Base-by-base conservation (phyloP, 2,113 vertebrate species). In the Phodopus roborovskii region DNA sequence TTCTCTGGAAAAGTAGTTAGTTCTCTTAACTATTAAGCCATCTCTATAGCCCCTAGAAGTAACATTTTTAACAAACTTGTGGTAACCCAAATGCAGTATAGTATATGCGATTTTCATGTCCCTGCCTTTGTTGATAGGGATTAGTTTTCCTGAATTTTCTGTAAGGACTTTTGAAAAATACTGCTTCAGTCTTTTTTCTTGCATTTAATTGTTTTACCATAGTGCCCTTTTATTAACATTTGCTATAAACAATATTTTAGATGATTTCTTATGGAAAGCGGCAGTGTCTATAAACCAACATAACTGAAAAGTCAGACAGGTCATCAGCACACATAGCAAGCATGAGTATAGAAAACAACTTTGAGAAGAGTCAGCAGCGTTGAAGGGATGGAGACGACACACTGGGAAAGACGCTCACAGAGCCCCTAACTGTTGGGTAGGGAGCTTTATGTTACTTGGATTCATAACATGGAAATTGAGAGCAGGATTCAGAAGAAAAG, bases 141-240 rank as follows among this genome's bases (percentile, higher is more conserved):
- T 2, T 82, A 66, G 24, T 88, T 91, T 84, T 88, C n/a, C 10
- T 58, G 91, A 89, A 62, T 84, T 78, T 89, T 16, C 74, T 45
- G 88, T 48, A 83, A 91, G 33, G 6, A 3, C 62, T 87, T 96
- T 88, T 92, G 45, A 53, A 85, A 45, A 42, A 68, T 15, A 68
- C 53, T 90, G 68, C 36, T 2, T 79, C 90, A 82, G 30, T 77
- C 88, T 68, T 77, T 86, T 79, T 39, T 30, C 50, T 84, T 2
- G 91, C 10, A 74, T 90, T 92, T 56, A 79, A 19, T 88, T 30
- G 6, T 93, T 36, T 15, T 70, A 48, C 7, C 56, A 9, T 85
- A 6, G 88, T 95, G 53, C 24, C 33, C 62, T 96, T 91, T 96
- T 60, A 78, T 83, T 22, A 4, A 26, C 12, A 45, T 70, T 84